These are phyloP conservation scores for Eledone cirrhosa DNA, from an alignment of 2,888 invertebrate species.

Conservation along the genomic window DNA sequence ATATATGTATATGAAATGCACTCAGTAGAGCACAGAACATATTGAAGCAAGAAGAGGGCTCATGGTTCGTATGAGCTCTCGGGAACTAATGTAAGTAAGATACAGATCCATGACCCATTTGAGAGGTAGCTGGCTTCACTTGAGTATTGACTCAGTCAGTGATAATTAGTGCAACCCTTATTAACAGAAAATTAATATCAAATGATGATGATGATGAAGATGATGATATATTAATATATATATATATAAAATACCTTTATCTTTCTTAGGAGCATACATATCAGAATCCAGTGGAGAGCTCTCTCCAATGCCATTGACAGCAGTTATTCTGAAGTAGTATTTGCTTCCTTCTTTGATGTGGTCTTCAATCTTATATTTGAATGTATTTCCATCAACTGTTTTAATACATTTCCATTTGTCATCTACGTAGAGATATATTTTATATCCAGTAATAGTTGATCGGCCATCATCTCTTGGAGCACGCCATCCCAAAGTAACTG, in stretches of 20 bases:
- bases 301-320: constrained; percentile 89
- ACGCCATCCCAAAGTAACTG: constrained; percentile 65
- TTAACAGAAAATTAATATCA: too few relatives aligned
- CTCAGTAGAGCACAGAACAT: too few relatives aligned
- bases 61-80: too few relatives aligned
- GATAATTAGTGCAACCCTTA: too few relatives aligned
- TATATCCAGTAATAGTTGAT: constrained; percentile 62
- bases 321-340: constrained; percentile 86
- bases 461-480: constrained; percentile 66
- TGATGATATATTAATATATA: too few relatives aligned
- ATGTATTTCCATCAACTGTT: constrained; percentile 78
- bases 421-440: constrained; percentile 55
- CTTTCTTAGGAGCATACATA: constrained; percentile 47
- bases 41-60: too few relatives aligned
- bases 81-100: too few relatives aligned
- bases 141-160: too few relatives aligned
- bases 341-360: constrained; percentile 75
- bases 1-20: too few relatives aligned
- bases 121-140: too few relatives aligned
- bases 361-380: constrained; percentile 51
- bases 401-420: constrained; percentile 93
- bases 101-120: too few relatives aligned
- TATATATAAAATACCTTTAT: constrained; percentile 40
- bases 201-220: too few relatives aligned
- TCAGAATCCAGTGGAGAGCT: constrained; percentile 81